Evolutionary conservation across 2,888 invertebrate species (phyloP).

Genomic region (Melinaea menophilus): DNA sequence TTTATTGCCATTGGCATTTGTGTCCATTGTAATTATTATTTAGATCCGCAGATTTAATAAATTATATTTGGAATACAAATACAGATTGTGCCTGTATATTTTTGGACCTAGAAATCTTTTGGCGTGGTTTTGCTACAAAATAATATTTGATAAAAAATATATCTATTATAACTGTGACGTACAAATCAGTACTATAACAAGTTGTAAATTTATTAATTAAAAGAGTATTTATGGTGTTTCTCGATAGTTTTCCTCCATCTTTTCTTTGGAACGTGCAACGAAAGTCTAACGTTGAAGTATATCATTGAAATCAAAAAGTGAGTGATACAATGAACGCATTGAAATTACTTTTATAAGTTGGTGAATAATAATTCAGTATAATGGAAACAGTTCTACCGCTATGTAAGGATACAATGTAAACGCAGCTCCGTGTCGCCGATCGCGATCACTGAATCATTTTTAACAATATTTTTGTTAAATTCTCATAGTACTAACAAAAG

Average conservation of each 20-base stretch:
- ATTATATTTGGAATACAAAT: too few species aligned
- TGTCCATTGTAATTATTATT: slow-evolving; percentile 43
- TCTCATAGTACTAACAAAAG: neutral
- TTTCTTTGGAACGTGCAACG: too few species aligned
- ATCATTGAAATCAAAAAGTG: neutral
- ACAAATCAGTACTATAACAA: too few species aligned
- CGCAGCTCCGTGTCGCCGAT: slow-evolving; percentile 51
- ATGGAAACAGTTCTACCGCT: slow-evolving; percentile 29
- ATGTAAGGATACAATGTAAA: slow-evolving; percentile 43
- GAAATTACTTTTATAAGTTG: neutral
- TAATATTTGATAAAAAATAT: too few species aligned
- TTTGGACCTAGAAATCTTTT: too few species aligned
- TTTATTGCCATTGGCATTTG: slow-evolving; percentile 40
- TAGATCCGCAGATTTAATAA: neutral
- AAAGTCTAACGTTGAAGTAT: neutral
- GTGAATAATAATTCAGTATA: neutral
- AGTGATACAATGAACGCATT: neutral
- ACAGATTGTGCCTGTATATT: too few species aligned
- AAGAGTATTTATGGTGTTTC: too few species aligned
- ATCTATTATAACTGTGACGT: too few species aligned
- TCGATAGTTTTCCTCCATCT: too few species aligned
- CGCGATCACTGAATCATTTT: slow-evolving; percentile 11
- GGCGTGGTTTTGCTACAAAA: too few species aligned
- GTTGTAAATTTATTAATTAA: too few species aligned
- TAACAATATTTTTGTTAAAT: neutral